Conservation (phyloP, 2,797 vertebrate genomes). For the Apogon hyalosoma region DNA sequence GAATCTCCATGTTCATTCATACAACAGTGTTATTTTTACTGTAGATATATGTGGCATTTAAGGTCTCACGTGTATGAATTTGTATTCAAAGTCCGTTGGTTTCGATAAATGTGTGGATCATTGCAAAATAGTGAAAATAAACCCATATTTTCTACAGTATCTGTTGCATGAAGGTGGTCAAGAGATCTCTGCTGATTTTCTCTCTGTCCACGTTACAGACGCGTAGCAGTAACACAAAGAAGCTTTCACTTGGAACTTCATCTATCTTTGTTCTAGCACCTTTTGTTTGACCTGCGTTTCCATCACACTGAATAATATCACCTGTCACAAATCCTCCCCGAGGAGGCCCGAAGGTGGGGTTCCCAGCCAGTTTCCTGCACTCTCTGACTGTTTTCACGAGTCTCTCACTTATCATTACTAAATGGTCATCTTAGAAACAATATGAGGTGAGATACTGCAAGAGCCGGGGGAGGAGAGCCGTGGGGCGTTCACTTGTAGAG, state of each 20-base stretch:
- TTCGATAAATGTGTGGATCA: not conserved
- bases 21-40: not conserved
- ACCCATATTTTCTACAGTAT: not conserved
- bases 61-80: not conserved
- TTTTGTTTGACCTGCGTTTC: slow-evolving; percentile 35
- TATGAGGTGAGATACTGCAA: slow-evolving; percentile 60
- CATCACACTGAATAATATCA: slow-evolving; percentile 63
- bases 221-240: not conserved
- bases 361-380: slow-evolving; percentile 72
- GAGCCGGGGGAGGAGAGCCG: slow-evolving; percentile 40
- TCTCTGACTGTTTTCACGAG: slow-evolving; percentile 37
- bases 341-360: slow-evolving; percentile 63
- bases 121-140: not conserved
- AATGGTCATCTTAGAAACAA: slow-evolving; percentile 70
- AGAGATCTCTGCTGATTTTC: not conserved
- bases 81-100: not conserved
- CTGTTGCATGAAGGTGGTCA: not conserved
- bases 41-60: not conserved
- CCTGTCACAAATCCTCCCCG: slow-evolving; percentile 63
- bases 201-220: slow-evolving; percentile 11
- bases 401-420: slow-evolving; percentile 60
- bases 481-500: slow-evolving; percentile 76
- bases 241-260: slow-evolving; percentile 2
- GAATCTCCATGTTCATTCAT: too few species aligned
- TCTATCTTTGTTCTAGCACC: slow-evolving; percentile 25